These are phyloP conservation scores for Rotaria socialis DNA, from an alignment of 2,888 invertebrate genomes.

Conservation along the genomic window DNA sequence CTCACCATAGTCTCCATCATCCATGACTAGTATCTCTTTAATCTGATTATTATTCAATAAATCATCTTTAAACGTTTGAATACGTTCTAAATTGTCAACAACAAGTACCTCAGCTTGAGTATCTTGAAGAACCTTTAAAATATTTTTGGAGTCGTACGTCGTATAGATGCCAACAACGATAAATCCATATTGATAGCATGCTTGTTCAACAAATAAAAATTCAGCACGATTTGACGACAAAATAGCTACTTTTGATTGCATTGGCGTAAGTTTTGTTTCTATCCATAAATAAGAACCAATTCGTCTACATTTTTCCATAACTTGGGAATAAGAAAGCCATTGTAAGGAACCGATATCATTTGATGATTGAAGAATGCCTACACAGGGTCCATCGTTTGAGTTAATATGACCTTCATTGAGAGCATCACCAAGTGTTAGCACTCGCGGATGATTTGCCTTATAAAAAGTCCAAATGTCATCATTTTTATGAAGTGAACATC, in stretches of 20 bases:
- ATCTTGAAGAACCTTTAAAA: constrained; percentile 38
- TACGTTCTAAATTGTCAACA: constrained; percentile 7
- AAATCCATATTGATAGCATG: constrained; percentile 40
- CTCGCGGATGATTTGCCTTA: neutral
- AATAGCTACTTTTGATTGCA: constrained; percentile 22
- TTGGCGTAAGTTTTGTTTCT: neutral
- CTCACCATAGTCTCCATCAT: neutral
- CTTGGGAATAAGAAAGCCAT: neutral
- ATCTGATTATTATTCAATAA: constrained; percentile 15
- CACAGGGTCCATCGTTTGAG: constrained; percentile 12
- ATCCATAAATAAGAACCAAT: constrained; percentile 20
- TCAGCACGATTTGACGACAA: constrained; percentile 20
- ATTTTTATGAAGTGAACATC: constrained; percentile 19
- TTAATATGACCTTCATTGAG: neutral
- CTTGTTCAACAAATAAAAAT: constrained; percentile 68
- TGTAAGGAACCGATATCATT: neutral
- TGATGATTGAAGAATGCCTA: neutral
- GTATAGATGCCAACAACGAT: constrained; percentile 39
- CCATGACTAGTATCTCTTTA: neutral
- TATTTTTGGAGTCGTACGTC: constrained; percentile 38
- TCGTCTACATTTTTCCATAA: neutral
- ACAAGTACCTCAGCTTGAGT: neutral
- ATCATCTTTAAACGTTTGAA: neutral
- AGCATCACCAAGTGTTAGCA: constrained; percentile 11
- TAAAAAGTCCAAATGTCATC: neutral